Conservation (phyloP, 1,140 invertebrate genomes). For the Pristionchus pacificus region DNA sequence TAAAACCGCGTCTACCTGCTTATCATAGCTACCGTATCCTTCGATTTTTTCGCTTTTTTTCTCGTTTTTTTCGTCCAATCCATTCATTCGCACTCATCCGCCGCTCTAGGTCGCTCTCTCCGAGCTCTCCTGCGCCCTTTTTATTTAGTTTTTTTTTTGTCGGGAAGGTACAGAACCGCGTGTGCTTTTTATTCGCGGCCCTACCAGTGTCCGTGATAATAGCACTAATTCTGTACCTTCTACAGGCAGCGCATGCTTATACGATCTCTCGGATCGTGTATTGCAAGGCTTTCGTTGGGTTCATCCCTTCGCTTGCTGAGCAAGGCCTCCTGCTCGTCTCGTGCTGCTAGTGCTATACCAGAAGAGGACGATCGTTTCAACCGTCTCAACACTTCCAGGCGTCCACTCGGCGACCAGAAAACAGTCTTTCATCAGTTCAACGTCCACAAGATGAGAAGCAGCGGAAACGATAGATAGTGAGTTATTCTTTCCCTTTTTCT, state of each 20-base stretch:
- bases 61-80: no score
- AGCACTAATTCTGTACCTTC: not conserved
- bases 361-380: not conserved
- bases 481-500: no score
- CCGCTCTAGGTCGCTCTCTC: no score
- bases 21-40: no score
- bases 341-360: not conserved
- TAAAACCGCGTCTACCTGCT: no score
- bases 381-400: not conserved
- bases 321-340: not conserved
- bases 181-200: no score
- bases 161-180: no score
- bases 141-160: no score
- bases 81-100: no score
- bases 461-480: not conserved
- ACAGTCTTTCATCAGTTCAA: not conserved
- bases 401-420: not conserved
- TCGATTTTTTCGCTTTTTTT: no score
- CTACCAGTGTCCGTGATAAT: no score
- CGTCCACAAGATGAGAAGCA: not conserved
- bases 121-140: no score
- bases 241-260: not conserved
- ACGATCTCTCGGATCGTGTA: not conserved
- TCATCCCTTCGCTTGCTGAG: not conserved
- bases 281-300: not conserved